phyloP scores from a whole-genome alignment of 2,797 vertebrate species.

The Lindbergichthys nudifrons region DNA sequence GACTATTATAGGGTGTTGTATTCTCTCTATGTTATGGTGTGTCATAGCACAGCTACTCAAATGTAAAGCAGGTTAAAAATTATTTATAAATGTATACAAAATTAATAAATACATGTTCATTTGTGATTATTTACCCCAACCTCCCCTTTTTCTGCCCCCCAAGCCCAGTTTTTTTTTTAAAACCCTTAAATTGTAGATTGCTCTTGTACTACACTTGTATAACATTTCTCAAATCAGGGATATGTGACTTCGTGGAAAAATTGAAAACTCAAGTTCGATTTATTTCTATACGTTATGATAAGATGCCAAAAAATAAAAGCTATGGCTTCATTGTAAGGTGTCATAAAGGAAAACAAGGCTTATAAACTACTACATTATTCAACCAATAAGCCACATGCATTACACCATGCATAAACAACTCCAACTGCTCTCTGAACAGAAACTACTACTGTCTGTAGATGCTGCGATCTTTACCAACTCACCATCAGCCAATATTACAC shows the following conservation, averaged over 20 bases:
- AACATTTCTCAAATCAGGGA: neutral
- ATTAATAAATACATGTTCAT: neutral
- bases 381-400: neutral
- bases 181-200: neutral
- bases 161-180: neutral
- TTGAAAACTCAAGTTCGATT: neutral
- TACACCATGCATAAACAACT: constrained; percentile 4
- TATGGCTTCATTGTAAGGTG: neutral
- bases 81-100: neutral
- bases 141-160: too few relatives aligned
- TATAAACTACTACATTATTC: neutral
- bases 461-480: neutral
- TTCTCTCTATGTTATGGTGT: neutral
- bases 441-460: neutral
- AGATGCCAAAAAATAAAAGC: too few relatives aligned
- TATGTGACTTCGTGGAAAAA: neutral
- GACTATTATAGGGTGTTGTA: neutral
- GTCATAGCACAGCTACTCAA: neutral
- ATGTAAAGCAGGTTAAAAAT: neutral
- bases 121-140: too few relatives aligned
- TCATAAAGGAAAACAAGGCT: neutral
- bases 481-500: constrained; percentile 6
- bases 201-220: neutral
- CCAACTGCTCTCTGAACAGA: constrained; percentile 3
- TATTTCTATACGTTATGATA: neutral